Conservation (phyloP, 1,140 invertebrate species). For the Sesamia nonagrioides region DNA sequence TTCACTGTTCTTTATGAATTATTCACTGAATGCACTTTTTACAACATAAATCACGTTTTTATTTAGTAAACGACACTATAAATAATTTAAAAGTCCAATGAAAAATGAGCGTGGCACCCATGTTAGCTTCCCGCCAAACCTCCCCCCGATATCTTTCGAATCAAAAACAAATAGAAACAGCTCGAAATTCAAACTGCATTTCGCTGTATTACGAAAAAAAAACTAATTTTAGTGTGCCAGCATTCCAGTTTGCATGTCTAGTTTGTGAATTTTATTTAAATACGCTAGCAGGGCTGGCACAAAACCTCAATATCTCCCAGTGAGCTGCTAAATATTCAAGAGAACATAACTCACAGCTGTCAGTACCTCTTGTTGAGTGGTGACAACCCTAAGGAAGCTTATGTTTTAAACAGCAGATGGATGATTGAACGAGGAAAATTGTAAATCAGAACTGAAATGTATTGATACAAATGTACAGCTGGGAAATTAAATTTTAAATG, state of each 20-base stretch:
- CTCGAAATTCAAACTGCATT: conserved; percentile 26
- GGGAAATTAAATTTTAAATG: neutral
- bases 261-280: conserved; percentile 37
- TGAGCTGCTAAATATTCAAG: conserved; percentile 64
- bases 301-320: conserved; percentile 41
- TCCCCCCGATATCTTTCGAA: neutral
- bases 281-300: conserved; percentile 18
- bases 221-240: conserved; percentile 16
- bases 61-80: no score
- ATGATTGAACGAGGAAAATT: conserved; percentile 57
- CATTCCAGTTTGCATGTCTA: conserved; percentile 20
- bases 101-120: no score
- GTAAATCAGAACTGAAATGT: conserved; percentile 39
- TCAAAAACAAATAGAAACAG: neutral
- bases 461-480: conserved; percentile 2
- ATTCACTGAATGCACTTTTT: no score
- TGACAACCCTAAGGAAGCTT: conserved; percentile 54
- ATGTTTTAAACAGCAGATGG: conserved; percentile 56
- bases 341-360: conserved; percentile 59
- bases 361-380: conserved; percentile 38
- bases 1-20: no score
- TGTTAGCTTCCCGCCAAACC: no score
- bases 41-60: no score
- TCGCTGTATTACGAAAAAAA: neutral
- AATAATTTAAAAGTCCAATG: no score